Conservation (phyloP, 2,888 invertebrate genomes). For the Hydropsyche betteni region DNA sequence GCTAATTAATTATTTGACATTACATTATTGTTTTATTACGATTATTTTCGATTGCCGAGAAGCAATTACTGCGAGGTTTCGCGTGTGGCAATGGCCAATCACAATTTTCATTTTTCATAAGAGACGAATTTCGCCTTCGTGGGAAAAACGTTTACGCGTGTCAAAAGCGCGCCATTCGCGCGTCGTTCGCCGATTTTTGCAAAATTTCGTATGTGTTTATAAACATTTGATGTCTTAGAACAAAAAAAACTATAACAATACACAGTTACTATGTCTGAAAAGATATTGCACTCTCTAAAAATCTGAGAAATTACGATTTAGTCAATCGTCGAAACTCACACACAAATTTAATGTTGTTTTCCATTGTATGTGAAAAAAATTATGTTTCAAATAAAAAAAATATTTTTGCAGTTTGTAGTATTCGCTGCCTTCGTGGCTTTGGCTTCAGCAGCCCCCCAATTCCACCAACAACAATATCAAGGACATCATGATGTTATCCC, state of each 20-base stretch:
- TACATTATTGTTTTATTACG: conserved; percentile 24
- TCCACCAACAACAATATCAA: conserved; percentile 56
- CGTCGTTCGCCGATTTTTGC: conserved; percentile 6
- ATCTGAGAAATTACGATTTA: too few relatives aligned
- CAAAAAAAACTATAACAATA: too few relatives aligned
- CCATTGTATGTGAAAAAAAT: too few relatives aligned
- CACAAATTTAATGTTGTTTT: too few relatives aligned
- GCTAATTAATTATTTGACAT: conserved; percentile 21
- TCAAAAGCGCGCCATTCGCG: neutral
- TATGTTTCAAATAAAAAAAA: too few relatives aligned
- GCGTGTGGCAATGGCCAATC: neutral
- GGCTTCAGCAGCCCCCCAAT: conserved; percentile 60
- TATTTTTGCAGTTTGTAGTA: conserved; percentile 58
- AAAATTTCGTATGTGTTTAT: conserved; percentile 21
- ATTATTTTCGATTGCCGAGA: conserved; percentile 10
- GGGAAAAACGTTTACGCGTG: conserved; percentile 18
- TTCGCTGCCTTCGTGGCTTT: conserved; percentile 58
- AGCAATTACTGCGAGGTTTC: neutral
- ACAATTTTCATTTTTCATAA: conserved; percentile 11
- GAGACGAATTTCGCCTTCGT: conserved; percentile 11
- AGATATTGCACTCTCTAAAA: too few relatives aligned
- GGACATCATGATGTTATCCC: conserved; percentile 60
- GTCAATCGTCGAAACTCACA: too few relatives aligned
- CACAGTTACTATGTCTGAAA: too few relatives aligned
- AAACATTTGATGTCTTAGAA: neutral